Evolutionary conservation across 2,797 vertebrate species (phyloP).

Genomic region (Sus cebifrons): DNA sequence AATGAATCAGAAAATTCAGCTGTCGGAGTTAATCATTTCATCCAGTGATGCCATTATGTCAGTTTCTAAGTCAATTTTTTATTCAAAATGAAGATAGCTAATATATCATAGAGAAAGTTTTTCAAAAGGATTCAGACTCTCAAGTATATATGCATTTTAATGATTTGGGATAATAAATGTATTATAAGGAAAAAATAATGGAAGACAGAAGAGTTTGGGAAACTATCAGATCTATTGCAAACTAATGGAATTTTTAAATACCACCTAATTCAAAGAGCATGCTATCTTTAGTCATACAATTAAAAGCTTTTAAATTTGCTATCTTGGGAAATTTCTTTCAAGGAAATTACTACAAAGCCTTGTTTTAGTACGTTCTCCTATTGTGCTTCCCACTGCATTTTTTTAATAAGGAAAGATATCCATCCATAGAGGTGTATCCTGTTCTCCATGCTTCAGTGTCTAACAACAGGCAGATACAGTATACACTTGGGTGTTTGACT

Average conservation of each 20-base stretch:
- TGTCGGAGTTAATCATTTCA: slow-evolving; percentile 59
- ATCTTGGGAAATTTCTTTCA: slow-evolving; percentile 94
- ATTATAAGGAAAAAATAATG: slow-evolving; percentile 67
- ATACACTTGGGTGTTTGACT: slow-evolving; percentile 91
- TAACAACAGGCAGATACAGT: slow-evolving; percentile 93
- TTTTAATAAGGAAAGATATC: slow-evolving; percentile 99
- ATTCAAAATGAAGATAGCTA: slow-evolving; percentile 70
- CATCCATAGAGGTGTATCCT: slow-evolving; percentile 99
- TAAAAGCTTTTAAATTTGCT: slow-evolving; percentile 91
- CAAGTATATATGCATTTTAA: slow-evolving; percentile 65
- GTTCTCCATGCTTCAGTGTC: slow-evolving; percentile 97
- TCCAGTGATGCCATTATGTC: neutral
- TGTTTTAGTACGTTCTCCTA: slow-evolving; percentile 96
- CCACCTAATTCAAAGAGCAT: slow-evolving; percentile 87
- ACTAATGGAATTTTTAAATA: slow-evolving; percentile 87
- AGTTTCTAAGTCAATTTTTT: slow-evolving; percentile 67
- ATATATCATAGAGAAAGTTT: slow-evolving; percentile 59
- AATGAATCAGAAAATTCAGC: neutral
- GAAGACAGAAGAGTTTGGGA: slow-evolving; percentile 77
- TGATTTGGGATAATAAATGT: slow-evolving; percentile 58
- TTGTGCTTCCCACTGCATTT: slow-evolving; percentile 96
- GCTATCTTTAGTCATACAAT: slow-evolving; percentile 88
- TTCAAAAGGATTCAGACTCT: slow-evolving; percentile 59
- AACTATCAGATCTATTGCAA: slow-evolving; percentile 84
- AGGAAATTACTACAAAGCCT: slow-evolving; percentile 96